Evolutionary conservation across 2,113 vertebrate genomes (phyloP).

Genomic region (Percina caprodes): DNA sequence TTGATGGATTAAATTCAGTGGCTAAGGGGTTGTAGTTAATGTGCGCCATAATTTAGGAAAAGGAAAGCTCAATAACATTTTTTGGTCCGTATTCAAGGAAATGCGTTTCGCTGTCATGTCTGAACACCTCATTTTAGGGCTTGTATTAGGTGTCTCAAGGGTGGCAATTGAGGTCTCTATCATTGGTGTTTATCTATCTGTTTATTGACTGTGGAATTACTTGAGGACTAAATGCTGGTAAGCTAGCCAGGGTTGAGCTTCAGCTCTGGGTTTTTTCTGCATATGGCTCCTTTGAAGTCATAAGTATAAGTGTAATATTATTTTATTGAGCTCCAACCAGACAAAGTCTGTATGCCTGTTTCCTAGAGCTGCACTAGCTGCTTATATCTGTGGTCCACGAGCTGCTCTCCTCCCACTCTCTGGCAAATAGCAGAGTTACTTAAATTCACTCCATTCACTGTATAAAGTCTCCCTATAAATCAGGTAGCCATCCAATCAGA

Average conservation of each 20-base stretch:
- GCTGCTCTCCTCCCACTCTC: conserved; percentile 59
- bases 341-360: conserved; percentile 69
- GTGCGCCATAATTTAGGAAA: conserved; percentile 79
- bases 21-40: conserved; percentile 83
- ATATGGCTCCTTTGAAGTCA: conserved; percentile 67
- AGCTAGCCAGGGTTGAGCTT: conserved; percentile 44
- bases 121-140: conserved; percentile 65
- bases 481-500: conserved; percentile 63
- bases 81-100: conserved; percentile 74
- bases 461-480: conserved; percentile 58
- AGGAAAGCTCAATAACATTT: conserved; percentile 77
- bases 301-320: conserved; percentile 73
- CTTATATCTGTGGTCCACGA: conserved; percentile 60
- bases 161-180: conserved; percentile 61
- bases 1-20: conserved; percentile 88
- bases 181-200: conserved; percentile 69
- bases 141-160: conserved; percentile 54
- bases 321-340: conserved; percentile 68
- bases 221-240: conserved; percentile 58
- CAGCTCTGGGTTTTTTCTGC: conserved; percentile 42
- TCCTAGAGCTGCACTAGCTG: conserved; percentile 54
- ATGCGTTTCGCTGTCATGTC: conserved; percentile 68
- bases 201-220: conserved; percentile 74
- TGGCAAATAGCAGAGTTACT: conserved; percentile 47
- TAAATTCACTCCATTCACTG: conserved; percentile 43